A percentile compares a stretch with the other conserved stretches of the same genome.
phyloP scores from a whole-genome alignment of 1,140 invertebrate species.

The Drosophila yakuba region DNA sequence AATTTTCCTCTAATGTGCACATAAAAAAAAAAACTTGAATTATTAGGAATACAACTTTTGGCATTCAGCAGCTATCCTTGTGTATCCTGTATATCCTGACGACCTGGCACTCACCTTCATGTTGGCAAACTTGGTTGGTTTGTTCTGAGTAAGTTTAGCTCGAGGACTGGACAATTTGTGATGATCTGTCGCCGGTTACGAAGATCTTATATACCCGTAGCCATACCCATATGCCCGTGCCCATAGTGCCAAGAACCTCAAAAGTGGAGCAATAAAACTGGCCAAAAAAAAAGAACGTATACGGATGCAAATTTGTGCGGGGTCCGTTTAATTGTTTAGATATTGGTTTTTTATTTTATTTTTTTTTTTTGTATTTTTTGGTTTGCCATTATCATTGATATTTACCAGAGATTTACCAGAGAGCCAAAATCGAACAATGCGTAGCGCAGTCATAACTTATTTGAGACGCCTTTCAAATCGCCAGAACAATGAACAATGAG shows the following conservation, averaged over 20 bases:
- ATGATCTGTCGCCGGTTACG: constrained; percentile 23
- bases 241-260: constrained; percentile 1
- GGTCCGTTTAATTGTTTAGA: constrained; percentile 8
- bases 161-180: constrained; percentile 56
- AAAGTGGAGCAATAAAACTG: constrained; percentile 68
- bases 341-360: constrained; percentile 1
- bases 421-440: constrained; percentile 9
- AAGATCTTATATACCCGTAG: constrained; percentile 52
- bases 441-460: constrained; percentile 39
- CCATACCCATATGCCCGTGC: constrained; percentile 9
- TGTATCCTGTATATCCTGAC: background rate
- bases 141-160: constrained; percentile 17
- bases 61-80: background rate
- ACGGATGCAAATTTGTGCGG: constrained; percentile 19
- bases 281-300: constrained; percentile 36
- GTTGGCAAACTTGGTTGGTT: constrained; percentile 25
- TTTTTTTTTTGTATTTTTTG: too few species aligned
- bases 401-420: constrained; percentile 15
- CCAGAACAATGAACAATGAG: constrained; percentile 76
- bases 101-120: constrained; percentile 64
- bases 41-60: too few species aligned
- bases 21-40: background rate
- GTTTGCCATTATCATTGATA: constrained; percentile 43
- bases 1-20: background rate
- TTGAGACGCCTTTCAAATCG: constrained; percentile 44